Evolutionary conservation across 2,888 invertebrate genomes (phyloP).

Genomic region (Yponomeuta evonymella): DNA sequence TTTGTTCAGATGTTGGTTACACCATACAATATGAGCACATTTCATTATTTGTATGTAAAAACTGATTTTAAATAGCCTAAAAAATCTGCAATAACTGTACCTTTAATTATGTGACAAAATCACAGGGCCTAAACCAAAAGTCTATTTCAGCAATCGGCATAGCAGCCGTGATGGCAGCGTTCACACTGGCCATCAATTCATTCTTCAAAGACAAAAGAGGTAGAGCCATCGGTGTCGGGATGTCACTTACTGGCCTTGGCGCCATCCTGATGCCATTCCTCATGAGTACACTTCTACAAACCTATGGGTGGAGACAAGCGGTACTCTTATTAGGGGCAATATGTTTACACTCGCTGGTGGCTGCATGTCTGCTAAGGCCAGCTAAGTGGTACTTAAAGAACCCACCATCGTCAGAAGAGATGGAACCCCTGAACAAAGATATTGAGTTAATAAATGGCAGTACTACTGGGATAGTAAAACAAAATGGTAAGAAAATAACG

Average conservation of each 20-base stretch:
- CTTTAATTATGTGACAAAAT: no score
- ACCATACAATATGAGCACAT: no score
- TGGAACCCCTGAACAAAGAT: conserved; percentile 50
- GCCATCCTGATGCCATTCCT: conserved; percentile 80
- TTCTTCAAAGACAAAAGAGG: conserved; percentile 79
- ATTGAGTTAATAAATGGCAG: conserved; percentile 50
- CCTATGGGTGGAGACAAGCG: conserved; percentile 77
- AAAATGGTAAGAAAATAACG: conserved; percentile 35
- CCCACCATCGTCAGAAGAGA: conserved; percentile 46
- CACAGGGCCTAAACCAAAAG: not conserved
- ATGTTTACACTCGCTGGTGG: conserved; percentile 77
- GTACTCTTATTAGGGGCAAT: conserved; percentile 78
- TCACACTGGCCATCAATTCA: conserved; percentile 79
- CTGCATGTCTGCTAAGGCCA: conserved; percentile 79
- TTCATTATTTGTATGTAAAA: no score
- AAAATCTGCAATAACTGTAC: no score
- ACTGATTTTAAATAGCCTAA: no score
- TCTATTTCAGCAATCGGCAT: conserved; percentile 77
- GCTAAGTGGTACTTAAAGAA: conserved; percentile 79
- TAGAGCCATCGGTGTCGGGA: conserved; percentile 78
- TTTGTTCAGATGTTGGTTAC: no score
- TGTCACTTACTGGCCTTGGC: conserved; percentile 80
- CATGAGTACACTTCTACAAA: conserved; percentile 71
- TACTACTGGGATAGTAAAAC: conserved; percentile 40
- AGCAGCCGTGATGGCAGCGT: conserved; percentile 77